Conservation (phyloP, 2,888 invertebrate species). For the Morinoia aosen region DNA sequence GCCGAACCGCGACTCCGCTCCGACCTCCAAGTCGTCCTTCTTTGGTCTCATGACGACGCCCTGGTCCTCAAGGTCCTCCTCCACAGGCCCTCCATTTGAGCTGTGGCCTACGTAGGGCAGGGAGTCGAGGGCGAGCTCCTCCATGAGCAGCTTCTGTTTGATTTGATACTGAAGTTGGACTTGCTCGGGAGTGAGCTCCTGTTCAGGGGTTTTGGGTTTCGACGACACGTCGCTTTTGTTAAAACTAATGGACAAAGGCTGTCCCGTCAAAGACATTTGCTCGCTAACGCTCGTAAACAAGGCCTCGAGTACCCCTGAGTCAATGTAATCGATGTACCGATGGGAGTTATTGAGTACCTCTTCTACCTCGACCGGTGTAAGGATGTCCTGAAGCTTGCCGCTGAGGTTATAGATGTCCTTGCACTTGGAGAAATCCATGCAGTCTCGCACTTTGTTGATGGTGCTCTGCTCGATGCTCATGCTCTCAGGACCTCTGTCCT, state of each 20-base stretch:
- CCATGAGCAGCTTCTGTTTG: constrained; percentile 52
- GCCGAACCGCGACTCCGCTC: constrained; percentile 1
- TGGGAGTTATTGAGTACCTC: constrained; percentile 70
- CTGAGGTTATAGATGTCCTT: constrained; percentile 70
- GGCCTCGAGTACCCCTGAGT: constrained; percentile 69
- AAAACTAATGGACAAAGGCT: constrained; percentile 47
- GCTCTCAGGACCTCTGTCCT: constrained; percentile 54
- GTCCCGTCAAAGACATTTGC: constrained; percentile 52
- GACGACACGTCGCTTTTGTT: background rate
- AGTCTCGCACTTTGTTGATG: constrained; percentile 68
- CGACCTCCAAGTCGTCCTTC: background rate
- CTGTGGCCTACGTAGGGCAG: constrained; percentile 8
- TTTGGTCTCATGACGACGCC: background rate
- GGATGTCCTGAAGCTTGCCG: constrained; percentile 70
- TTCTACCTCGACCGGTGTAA: constrained; percentile 70
- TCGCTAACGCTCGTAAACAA: constrained; percentile 68
- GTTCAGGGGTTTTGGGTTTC: constrained; percentile 47
- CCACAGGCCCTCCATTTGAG: background rate
- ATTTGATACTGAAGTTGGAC: constrained; percentile 41
- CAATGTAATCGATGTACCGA: constrained; percentile 69
- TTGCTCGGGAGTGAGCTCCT: constrained; percentile 22
- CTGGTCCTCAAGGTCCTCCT: background rate
- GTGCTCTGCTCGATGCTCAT: constrained; percentile 68
- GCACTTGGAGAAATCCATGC: constrained; percentile 69
- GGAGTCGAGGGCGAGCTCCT: constrained; percentile 45